These are phyloP conservation scores for Carcharodon carcharias DNA, from an alignment of 2,797 vertebrate species.

Conservation along the genomic window DNA sequence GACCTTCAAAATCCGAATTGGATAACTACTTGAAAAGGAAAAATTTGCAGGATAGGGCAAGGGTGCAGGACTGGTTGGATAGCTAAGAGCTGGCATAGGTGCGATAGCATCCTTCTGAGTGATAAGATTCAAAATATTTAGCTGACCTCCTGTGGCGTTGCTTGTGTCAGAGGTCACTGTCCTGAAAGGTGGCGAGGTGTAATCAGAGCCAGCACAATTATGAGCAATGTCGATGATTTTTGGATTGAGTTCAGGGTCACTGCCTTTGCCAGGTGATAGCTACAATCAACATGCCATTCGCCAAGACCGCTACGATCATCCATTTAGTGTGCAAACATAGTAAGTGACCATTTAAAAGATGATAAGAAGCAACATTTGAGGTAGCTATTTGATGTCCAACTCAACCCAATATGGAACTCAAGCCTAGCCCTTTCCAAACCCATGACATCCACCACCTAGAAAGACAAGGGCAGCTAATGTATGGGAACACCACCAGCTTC, in stretches of 20 bases:
- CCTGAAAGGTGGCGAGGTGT: not conserved
- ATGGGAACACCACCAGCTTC: no score
- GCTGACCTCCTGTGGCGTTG: not conserved
- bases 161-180: not conserved
- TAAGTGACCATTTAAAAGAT: not conserved
- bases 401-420: not conserved
- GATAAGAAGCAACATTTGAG: not conserved
- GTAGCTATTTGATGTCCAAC: not conserved
- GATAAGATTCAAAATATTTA: not conserved
- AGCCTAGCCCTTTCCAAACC: no score
- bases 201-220: not conserved
- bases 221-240: not conserved
- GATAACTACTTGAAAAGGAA: not conserved
- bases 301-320: not conserved
- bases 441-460: no score
- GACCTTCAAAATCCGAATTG: not conserved
- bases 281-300: no score
- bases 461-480: no score
- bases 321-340: not conserved
- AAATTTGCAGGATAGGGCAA: not conserved
- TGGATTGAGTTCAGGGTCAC: not conserved
- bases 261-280: no score
- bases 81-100: not conserved
- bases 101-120: not conserved
- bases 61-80: not conserved